Percentiles rank a stretch among this genome's conserved stretches.
These are phyloP conservation scores for Sardinella longiceps DNA, from an alignment of 2,797 vertebrate genomes.

Conservation along the genomic window DNA sequence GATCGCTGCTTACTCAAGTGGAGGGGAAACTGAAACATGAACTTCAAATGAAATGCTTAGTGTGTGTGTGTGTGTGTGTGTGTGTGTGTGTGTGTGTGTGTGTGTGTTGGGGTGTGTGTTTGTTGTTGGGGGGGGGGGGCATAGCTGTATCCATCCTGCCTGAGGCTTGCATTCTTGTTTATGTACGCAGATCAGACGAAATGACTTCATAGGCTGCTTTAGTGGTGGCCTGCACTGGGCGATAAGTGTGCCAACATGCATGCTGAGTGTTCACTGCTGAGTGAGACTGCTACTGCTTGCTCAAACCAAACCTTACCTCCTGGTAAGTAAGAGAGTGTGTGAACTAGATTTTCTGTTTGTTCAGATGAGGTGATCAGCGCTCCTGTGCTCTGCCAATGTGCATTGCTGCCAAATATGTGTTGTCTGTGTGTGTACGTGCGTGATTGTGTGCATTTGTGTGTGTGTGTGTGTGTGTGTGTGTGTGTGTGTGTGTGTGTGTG, in stretches of 20 bases:
- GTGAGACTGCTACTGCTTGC: background rate
- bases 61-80: background rate
- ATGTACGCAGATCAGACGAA: conserved; percentile 41
- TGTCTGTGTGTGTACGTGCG: background rate
- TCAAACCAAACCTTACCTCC: background rate
- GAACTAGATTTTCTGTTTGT: conserved; percentile 7
- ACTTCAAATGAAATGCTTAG: conserved; percentile 9
- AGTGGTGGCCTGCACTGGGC: conserved; percentile 1
- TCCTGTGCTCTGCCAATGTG: background rate
- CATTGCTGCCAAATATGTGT: background rate
- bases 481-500: background rate
- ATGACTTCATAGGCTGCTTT: background rate
- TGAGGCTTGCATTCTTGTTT: background rate
- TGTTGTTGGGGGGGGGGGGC: background rate
- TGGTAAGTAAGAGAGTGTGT: background rate
- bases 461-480: background rate
- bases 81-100: background rate
- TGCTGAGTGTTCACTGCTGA: background rate
- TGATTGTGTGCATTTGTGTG: background rate
- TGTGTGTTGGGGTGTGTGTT: background rate
- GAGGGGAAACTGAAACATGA: conserved; percentile 14
- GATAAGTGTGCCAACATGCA: conserved; percentile 9
- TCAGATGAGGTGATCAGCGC: background rate
- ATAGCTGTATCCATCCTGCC: background rate
- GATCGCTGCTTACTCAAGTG: conserved; percentile 29